phyloP scores from a whole-genome alignment of 2,888 invertebrate species.

The Eudasyphora cyanicolor region DNA sequence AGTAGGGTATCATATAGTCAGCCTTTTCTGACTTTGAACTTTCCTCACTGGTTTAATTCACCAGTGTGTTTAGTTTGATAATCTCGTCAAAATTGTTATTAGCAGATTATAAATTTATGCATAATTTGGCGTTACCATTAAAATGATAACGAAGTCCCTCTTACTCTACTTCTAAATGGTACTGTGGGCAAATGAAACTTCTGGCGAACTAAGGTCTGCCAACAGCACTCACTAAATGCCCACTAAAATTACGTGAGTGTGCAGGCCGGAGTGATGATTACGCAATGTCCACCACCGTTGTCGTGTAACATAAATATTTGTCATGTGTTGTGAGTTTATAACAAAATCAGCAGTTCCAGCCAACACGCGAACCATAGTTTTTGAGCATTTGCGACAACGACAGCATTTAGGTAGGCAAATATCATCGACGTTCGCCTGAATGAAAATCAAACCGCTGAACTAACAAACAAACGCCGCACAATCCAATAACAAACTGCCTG shows the following conservation, averaged over 20 bases:
- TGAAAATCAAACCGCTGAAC: conserved; percentile 11
- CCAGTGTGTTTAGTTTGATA: too few relatives aligned
- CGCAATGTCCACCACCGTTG: background rate
- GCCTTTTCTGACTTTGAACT: too few relatives aligned
- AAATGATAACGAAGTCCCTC: too few relatives aligned
- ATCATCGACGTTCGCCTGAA: background rate
- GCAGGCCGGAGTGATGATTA: too few relatives aligned
- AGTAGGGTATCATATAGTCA: too few relatives aligned
- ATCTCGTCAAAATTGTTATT: too few relatives aligned
- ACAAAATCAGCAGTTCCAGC: background rate
- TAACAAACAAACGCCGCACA: conserved; percentile 4
- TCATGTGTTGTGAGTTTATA: background rate
- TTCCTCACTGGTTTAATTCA: too few relatives aligned
- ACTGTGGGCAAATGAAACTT: too few relatives aligned
- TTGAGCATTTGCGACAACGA: background rate
- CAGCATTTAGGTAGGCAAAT: conserved; percentile 28
- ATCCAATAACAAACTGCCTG: conserved; percentile 18
- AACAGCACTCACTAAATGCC: background rate
- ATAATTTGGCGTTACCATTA: too few relatives aligned
- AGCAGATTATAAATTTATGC: too few relatives aligned
- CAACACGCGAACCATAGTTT: conserved; percentile 5
- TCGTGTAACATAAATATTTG: background rate
- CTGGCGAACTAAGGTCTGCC: too few relatives aligned
- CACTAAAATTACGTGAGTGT: background rate
- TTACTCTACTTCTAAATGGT: too few relatives aligned